These are phyloP conservation scores for Cairina moschata DNA, from an alignment of 2,113 vertebrate genomes.

Conservation along the genomic window DNA sequence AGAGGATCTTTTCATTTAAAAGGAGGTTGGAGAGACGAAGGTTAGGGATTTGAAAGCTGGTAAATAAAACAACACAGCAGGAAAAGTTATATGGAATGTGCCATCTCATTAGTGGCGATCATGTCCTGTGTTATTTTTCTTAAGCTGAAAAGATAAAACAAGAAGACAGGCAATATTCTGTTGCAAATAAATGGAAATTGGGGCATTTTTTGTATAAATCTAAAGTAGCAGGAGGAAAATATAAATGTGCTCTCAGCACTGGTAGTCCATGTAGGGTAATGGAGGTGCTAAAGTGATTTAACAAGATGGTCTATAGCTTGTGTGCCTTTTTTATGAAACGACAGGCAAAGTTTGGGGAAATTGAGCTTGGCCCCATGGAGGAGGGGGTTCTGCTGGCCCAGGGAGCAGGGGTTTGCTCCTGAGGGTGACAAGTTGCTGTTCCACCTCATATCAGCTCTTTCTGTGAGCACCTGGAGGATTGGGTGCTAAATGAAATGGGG, in stretches of 20 bases:
- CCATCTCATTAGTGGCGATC: slow-evolving; percentile 56
- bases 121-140: slow-evolving; percentile 52
- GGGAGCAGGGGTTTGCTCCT: not conserved
- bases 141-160: slow-evolving; percentile 63
- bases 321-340: not conserved
- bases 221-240: slow-evolving; percentile 29
- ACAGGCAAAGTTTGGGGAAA: not conserved
- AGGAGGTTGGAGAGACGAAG: slow-evolving; percentile 61
- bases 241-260: not conserved
- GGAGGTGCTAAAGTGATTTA: slow-evolving; percentile 33
- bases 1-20: slow-evolving; percentile 67
- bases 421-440: rapidly evolving
- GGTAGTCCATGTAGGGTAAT: not conserved
- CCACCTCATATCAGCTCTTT: not conserved
- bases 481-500: slow-evolving; percentile 15
- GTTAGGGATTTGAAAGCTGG: slow-evolving; percentile 67
- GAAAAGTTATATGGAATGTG: slow-evolving; percentile 52
- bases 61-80: slow-evolving; percentile 70
- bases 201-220: slow-evolving; percentile 35
- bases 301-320: not conserved
- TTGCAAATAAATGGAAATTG: slow-evolving; percentile 58
- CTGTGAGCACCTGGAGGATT: slow-evolving; percentile 22
- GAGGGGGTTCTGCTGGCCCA: rapidly evolving
- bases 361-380: rapidly evolving
- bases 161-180: slow-evolving; percentile 51